phyloP scores from a whole-genome alignment of 1,140 invertebrate genomes.

The Elymnias hypermnestra region DNA sequence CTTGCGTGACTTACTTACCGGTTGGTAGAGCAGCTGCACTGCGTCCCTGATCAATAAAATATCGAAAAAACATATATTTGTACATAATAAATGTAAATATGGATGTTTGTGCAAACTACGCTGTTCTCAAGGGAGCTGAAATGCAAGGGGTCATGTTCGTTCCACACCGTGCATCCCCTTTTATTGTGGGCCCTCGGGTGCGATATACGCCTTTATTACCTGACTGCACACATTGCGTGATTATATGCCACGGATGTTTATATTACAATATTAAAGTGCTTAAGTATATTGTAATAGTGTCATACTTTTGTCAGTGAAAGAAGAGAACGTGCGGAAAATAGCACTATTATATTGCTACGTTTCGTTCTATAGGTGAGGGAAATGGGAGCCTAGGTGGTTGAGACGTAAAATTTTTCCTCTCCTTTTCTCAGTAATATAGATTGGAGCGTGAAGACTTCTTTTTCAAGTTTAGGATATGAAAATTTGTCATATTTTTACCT shows the following conservation, averaged over 20 bases:
- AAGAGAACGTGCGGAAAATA: no score
- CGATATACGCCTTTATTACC: conserved; percentile 20
- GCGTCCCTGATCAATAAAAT: not conserved
- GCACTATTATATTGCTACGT: no score
- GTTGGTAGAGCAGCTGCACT: not conserved
- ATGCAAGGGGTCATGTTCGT: conserved; percentile 23
- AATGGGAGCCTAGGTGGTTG: no score
- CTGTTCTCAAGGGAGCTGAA: conserved; percentile 17
- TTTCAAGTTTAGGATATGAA: no score
- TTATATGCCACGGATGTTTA: conserved; percentile 9
- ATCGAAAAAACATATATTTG: conserved; percentile 5
- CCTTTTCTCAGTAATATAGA: no score
- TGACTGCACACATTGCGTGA: conserved; percentile 21
- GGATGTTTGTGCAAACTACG: conserved; percentile 26
- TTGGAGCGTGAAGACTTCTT: no score
- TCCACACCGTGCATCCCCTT: conserved; percentile 16
- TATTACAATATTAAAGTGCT: no score
- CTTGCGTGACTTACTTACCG: not conserved
- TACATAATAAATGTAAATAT: conserved; percentile 22
- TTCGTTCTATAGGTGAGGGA: no score
- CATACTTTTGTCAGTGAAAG: no score
- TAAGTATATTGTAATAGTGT: no score
- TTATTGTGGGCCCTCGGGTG: conserved; percentile 17
- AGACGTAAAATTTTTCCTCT: no score
- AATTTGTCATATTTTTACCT: no score